phyloP scores from a whole-genome alignment of 2,888 invertebrate genomes.

The Bruchidius siliquastri region DNA sequence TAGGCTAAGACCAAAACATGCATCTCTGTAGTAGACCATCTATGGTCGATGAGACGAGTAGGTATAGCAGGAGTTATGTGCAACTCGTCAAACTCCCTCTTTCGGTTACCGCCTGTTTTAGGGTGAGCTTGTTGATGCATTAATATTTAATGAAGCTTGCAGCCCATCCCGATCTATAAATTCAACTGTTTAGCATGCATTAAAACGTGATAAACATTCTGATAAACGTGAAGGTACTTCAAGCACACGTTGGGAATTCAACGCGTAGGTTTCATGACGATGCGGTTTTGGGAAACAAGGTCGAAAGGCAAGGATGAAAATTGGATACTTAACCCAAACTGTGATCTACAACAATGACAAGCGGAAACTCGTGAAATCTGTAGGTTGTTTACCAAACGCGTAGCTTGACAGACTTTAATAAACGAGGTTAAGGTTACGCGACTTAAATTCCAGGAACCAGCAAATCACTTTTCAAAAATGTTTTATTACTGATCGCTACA shows the following conservation, averaged over 20 bases:
- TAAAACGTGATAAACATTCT: not conserved
- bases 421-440: not conserved
- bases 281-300: not conserved
- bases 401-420: not conserved
- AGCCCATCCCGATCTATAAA: not conserved
- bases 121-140: no score
- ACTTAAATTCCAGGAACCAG: no score
- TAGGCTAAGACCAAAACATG: no score
- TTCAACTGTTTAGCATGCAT: not conserved
- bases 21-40: no score
- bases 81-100: no score
- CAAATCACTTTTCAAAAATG: no score
- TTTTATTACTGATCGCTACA: no score
- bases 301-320: not conserved
- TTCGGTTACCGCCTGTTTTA: no score
- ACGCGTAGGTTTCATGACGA: not conserved
- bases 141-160: not conserved
- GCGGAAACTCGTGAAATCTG: not conserved
- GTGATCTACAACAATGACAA: not conserved
- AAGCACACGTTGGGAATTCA: not conserved
- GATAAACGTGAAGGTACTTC: not conserved
- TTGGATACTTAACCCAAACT: not conserved
- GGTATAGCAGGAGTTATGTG: no score
- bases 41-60: no score
- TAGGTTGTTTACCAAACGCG: not conserved